Evolutionary conservation across 2,797 vertebrate species (phyloP), one percentile per base, ranked within the genome.

Genomic region (Lerista edwardsae): DNA sequence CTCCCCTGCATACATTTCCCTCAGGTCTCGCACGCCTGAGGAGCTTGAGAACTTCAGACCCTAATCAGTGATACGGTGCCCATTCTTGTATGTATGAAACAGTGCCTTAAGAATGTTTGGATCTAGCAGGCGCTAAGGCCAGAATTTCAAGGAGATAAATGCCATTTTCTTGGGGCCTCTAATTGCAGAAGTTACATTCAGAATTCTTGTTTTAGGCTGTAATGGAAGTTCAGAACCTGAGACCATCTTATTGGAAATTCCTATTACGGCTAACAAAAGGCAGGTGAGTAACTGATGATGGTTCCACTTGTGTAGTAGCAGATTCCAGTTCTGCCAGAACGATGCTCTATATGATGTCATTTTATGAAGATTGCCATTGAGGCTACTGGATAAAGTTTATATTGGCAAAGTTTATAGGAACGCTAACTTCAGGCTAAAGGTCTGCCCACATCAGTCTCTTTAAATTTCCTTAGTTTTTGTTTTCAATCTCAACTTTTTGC

Each of bases 171-270:
- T 84, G 47, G 84, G 29, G 31, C 86, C 72, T 8, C 21, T 71
- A 1, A 67, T 79, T 82, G 77, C 86, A 82, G 75, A 25, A 91
- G n/a, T 86, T 69, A 75, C 76, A 68, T 36, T 78, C 59, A 77
- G 75, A 84, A 0, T 64, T 94, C 55, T 93, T 39, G 64, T 94
- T 88, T 31, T 94, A 99, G 99, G 98, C 98, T 77, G 98, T 99
- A 91, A 98, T 99, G 98, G 99, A 99, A 95, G 97, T 98, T 90
- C 98, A 99, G 91, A 99, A 97, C 92, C 95, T 99, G 92, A 95
- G 98, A 87, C 99, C 98, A n/a, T 96, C 98, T 0, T 99, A 99
- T 95, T 99, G 99, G 99, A 99, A 99, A 91, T 99, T 99, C 93
- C 97, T 99, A 73, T 91, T 98, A 90, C 97, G 98, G 55, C 95